Conservation (phyloP, 2,797 vertebrate genomes). For the Clarias platycephalus region DNA sequence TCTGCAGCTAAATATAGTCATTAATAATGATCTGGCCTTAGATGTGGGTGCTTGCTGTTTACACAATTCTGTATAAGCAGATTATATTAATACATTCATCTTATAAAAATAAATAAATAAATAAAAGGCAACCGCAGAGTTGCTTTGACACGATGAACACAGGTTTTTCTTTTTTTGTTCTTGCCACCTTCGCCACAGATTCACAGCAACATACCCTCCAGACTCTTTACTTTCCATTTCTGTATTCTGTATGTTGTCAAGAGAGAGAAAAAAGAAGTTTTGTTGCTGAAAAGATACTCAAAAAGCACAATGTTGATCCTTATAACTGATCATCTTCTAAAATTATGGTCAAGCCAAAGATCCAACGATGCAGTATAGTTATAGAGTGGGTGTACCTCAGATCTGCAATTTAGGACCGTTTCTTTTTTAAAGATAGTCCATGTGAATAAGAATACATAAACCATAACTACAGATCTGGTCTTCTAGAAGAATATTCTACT, state of each 20-base stretch:
- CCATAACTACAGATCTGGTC: neutral
- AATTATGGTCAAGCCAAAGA: neutral
- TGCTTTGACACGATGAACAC: neutral
- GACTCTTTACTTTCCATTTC: neutral
- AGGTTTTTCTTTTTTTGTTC: neutral
- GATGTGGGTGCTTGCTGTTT: conserved; percentile 34
- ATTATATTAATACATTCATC: conserved; percentile 39
- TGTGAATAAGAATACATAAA: neutral
- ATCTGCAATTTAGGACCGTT: neutral
- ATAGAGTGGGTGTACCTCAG: neutral
- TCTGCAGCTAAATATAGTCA: conserved; percentile 26
- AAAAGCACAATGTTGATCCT: neutral
- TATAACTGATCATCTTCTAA: neutral
- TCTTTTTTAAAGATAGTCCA: neutral
- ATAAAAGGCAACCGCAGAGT: conserved; percentile 1
- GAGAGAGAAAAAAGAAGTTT: no score
- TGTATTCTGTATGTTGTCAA: neutral
- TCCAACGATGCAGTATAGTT: neutral
- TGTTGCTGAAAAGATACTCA: neutral
- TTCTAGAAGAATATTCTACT: neutral
- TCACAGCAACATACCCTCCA: neutral
- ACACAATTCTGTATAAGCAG: conserved; percentile 21
- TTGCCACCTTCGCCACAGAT: neutral
- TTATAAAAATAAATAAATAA: neutral
- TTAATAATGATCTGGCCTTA: conserved; percentile 25